Evolutionary conservation across 2,888 invertebrate genomes (phyloP), one percentile per base, ranked within the genome.

Genomic region (Hydropsyche betteni): DNA sequence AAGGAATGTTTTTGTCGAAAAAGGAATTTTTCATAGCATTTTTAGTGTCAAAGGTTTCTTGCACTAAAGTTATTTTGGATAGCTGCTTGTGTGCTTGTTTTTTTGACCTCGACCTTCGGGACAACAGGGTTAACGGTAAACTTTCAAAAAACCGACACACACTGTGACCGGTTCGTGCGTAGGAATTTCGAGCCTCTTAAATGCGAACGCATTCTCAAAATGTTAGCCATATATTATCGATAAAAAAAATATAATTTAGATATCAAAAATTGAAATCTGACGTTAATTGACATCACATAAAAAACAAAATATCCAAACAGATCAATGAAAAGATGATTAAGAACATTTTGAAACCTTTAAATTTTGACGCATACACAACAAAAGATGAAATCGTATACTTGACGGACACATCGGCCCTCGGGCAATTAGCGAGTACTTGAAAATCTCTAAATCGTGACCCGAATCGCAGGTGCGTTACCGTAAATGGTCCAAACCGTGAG

Each of bases 101-200:
- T 24, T 64, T 64, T 64, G 36, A 64, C 64, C 64, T 36, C 64
- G 64, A 64, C 64, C 64, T 64, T 64, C 64, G 36, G 36, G 64
- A 64, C 64, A 64, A 36, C 55, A 55, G 16, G 36, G 64, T 64
- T 58, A 64, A 64, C 64, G 64, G 64, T 64, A 64, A 64, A 64
- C 64, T 64, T 64, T 64, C 64, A 36, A 64, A 44, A 44, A 64
- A 64, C n/a, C 36, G 64, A 64, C 34, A 64, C 34, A 64, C 34
- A 64, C 34, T 64, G 64, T 64, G 36, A 64, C 64, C 64, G 36
- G 64, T 64, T 64, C 64, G 34, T 64, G 64, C 64, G 64, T 64
- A 64, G 36, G 64, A 36, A 55, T 55, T 64, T 36, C 64, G 36
- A 33, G 34, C 24, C 34, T 16, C 34, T 34, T 64, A 24, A 2